Conservation (phyloP, 2,888 invertebrate species). For the Phlogophora meticulosa region DNA sequence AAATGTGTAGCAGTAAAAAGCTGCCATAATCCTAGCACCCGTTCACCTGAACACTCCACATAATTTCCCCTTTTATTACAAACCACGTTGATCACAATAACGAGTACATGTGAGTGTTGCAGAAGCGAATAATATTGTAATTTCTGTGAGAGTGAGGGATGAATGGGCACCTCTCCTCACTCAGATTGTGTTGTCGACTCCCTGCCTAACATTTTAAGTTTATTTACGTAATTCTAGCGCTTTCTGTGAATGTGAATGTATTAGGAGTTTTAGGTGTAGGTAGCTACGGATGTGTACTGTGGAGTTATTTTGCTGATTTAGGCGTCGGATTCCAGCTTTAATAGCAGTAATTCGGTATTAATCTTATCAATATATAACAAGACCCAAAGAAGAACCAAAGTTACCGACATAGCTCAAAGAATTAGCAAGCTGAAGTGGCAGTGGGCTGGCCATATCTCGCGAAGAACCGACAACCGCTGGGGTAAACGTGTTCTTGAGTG, state of each 20-base stretch:
- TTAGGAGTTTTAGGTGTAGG: background rate
- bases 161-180: constrained; percentile 38
- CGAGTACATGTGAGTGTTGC: constrained; percentile 51
- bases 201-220: constrained; percentile 35
- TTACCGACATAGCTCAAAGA: no score
- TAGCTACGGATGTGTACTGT: constrained; percentile 4
- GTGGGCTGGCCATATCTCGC: no score
- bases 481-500: no score
- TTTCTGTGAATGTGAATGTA: constrained; percentile 22
- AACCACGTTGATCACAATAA: constrained; percentile 29
- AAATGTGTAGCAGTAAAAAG: constrained; percentile 1
- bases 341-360: background rate
- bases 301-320: constrained; percentile 14
- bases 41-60: constrained; percentile 1
- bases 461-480: no score
- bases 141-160: constrained; percentile 55
- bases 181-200: constrained; percentile 41
- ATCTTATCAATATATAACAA: background rate
- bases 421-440: no score
- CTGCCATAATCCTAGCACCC: background rate
- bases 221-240: constrained; percentile 26
- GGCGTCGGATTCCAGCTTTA: background rate
- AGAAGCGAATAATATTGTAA: constrained; percentile 62
- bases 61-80: constrained; percentile 17
- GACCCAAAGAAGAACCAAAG: no score